Evolutionary conservation across 2,797 vertebrate species (phyloP).

Genomic region (Chloroceryle inda): DNA sequence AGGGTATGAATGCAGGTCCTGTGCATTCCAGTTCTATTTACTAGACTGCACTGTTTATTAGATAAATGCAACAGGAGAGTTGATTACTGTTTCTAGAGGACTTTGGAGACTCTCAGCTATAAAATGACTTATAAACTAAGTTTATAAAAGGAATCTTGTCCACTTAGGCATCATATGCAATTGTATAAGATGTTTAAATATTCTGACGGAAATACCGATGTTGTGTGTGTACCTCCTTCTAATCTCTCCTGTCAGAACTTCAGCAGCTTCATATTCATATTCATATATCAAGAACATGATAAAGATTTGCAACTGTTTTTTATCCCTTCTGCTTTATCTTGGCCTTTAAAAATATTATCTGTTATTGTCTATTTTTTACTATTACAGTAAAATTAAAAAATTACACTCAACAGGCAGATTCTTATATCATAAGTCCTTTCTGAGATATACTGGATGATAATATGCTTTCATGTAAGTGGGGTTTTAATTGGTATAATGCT

Average conservation of each 20-base stretch:
- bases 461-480: not conserved
- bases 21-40: not conserved
- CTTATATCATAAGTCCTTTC: not conserved
- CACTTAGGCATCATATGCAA: not conserved
- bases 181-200: not conserved
- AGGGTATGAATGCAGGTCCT: not conserved
- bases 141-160: not conserved
- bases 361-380: not conserved
- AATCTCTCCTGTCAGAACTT: not conserved
- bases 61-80: not conserved
- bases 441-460: not conserved
- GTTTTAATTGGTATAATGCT: not conserved
- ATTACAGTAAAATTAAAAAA: not conserved
- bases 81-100: not conserved
- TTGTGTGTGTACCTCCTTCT: not conserved
- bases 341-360: not conserved
- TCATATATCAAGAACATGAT: not conserved
- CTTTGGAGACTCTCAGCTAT: not conserved
- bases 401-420: not conserved
- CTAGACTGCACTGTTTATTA: not conserved
- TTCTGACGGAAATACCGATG: not conserved
- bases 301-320: not conserved
- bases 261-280: not conserved
- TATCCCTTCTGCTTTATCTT: not conserved
- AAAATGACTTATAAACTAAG: not conserved